Evolutionary conservation across 2,888 invertebrate genomes (phyloP), one percentile per base, ranked within the genome.

Genomic region (Aporophyla nigra): DNA sequence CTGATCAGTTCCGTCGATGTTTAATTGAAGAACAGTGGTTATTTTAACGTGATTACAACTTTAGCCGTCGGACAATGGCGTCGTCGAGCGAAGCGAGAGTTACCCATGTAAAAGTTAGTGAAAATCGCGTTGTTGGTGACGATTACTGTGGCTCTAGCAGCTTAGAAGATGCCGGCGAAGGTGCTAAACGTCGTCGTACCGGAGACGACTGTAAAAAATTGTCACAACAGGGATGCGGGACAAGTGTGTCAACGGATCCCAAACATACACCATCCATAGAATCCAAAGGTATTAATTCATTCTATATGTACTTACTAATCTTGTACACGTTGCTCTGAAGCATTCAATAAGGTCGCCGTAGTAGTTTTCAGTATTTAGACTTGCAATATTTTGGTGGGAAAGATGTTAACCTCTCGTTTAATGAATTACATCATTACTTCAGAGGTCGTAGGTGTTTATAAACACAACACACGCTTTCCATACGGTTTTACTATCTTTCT

Each of bases 371-470:
- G 79, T 71, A 82, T 83, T 74, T 74, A 59, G 53, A 75, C 61
- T 59, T 84, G 69, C 78, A 85, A 88, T 86, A 88, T 95, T 95
- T 96, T 95, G 96, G 96, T 94, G 96, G 96, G 96, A 96, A 96
- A 95, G 89, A 84, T 90, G 88, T 91, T 96, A 96, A 96, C 96
- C 96, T 96, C 95, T 93, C 88, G 87, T 89, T 90, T 85, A 87
- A 85, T 88, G 91, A 93, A 93, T 96, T 96, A 95, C 95, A 96
- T 96, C 95, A 95, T 87, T 92, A 82, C 84, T 79, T 77, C 75
- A 91, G 96, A 95, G 96, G 96, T 96, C 96, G 95, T 86, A 91
- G 89, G 86, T 96, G 96, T 96, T 96, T 94, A 96, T 96, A 94
- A 96, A 96, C 96, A 96, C 89, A 91, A 92, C 89, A 89, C 87